Evolutionary conservation across 2,113 vertebrate genomes (phyloP).

Genomic region (Alectura lathami): DNA sequence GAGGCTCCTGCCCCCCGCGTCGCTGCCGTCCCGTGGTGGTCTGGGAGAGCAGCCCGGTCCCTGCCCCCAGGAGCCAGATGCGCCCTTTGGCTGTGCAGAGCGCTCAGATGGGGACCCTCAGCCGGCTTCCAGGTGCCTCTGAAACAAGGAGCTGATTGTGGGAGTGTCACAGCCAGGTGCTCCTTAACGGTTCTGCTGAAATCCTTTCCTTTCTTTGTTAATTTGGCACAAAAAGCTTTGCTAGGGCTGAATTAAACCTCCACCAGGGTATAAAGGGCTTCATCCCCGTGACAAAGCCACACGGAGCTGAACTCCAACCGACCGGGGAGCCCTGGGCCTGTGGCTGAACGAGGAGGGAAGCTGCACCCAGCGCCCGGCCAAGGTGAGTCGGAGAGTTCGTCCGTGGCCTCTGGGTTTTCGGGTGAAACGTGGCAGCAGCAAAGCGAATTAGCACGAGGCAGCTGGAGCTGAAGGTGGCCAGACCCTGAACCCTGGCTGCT

Average conservation of each 20-base stretch:
- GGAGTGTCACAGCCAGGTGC: not conserved
- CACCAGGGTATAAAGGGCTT: not conserved
- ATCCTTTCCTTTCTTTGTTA: not conserved
- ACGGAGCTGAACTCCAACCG: rapidly evolving
- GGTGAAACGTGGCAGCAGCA: too few species aligned
- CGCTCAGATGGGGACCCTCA: not conserved
- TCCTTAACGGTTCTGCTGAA: not conserved
- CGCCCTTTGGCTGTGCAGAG: not conserved
- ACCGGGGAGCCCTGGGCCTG: not conserved
- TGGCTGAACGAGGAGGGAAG: not conserved
- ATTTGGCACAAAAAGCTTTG: not conserved
- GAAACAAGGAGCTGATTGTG: not conserved
- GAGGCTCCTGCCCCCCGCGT: too few species aligned
- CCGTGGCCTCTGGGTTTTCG: too few species aligned
- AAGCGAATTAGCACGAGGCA: not conserved
- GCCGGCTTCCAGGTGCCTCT: not conserved
- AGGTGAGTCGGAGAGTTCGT: too few species aligned
- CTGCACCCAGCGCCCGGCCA: rapidly evolving
- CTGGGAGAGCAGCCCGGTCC: too few species aligned
- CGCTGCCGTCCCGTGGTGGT: too few species aligned
- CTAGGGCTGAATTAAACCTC: not conserved
- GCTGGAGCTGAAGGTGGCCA: too few species aligned
- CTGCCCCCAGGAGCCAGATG: not conserved
- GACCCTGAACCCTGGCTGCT: too few species aligned
- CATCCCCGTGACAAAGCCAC: not conserved